These are phyloP conservation scores for Galaxias olidus DNA, from an alignment of 2,797 vertebrate species.

Conservation along the genomic window DNA sequence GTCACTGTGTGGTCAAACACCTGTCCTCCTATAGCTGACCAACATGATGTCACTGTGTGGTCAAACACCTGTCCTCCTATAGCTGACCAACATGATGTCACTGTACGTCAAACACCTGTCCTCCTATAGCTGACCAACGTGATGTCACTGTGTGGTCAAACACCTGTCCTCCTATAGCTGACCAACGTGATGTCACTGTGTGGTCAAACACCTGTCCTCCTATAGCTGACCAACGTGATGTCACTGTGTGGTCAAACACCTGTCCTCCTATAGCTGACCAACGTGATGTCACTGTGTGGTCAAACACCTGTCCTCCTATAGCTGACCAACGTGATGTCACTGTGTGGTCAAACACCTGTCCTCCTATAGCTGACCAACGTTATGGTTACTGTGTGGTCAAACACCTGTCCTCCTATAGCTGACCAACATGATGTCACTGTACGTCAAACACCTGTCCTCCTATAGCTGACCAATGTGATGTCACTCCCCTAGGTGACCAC, in stretches of 20 bases:
- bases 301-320: constrained; percentile 50
- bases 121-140: constrained; percentile 51
- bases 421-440: constrained; percentile 58
- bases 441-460: constrained; percentile 57
- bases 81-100: constrained; percentile 57
- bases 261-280: constrained; percentile 53
- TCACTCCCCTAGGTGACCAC: constrained; percentile 47
- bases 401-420: constrained; percentile 44
- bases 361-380: constrained; percentile 51
- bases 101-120: constrained; percentile 54
- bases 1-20: constrained; percentile 58
- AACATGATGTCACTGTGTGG: constrained; percentile 58
- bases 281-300: constrained; percentile 60
- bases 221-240: constrained; percentile 53
- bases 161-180: constrained; percentile 48
- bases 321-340: constrained; percentile 57
- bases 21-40: constrained; percentile 53
- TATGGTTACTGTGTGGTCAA: constrained; percentile 62
- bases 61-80: constrained; percentile 55
- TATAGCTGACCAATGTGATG: constrained; percentile 53
- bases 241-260: constrained; percentile 58
- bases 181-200: constrained; percentile 57
- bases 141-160: constrained; percentile 62
- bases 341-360: constrained; percentile 57
- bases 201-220: constrained; percentile 60